These are phyloP conservation scores for Trypoxylus dichotomus DNA, from an alignment of 1,140 invertebrate genomes.

Conservation along the genomic window DNA sequence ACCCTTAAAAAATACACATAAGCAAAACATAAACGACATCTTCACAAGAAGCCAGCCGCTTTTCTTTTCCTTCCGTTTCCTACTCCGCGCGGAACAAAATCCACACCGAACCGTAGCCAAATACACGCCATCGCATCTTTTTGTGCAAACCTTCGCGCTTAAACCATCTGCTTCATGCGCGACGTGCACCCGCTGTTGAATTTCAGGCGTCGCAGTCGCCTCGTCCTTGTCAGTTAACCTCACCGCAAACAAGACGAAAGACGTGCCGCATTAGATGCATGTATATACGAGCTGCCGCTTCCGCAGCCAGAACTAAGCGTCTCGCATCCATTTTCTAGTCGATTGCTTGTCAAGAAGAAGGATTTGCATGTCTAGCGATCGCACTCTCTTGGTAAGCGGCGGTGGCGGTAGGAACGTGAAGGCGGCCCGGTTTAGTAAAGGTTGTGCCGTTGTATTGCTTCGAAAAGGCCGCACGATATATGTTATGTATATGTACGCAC, in stretches of 20 bases:
- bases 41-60: too few relatives aligned
- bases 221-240: neutral
- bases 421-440: too few relatives aligned
- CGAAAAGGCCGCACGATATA: too few relatives aligned
- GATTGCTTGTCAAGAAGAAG: slow-evolving; percentile 6
- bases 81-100: too few relatives aligned
- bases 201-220: neutral
- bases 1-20: too few relatives aligned
- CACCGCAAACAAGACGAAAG: neutral
- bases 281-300: neutral
- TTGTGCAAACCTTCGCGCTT: neutral
- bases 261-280: neutral
- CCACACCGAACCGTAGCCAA: too few relatives aligned
- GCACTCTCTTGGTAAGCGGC: neutral
- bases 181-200: neutral
- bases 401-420: neutral
- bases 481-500: too few relatives aligned
- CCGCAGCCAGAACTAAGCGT: neutral
- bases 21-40: too few relatives aligned
- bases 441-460: too few relatives aligned
- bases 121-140: neutral
- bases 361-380: slow-evolving; percentile 5
- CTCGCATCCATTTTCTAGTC: slow-evolving; percentile 1
- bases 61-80: too few relatives aligned
- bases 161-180: neutral